phyloP scores from a whole-genome alignment of 2,888 invertebrate genomes.

The Pollenia griseotomentosa region DNA sequence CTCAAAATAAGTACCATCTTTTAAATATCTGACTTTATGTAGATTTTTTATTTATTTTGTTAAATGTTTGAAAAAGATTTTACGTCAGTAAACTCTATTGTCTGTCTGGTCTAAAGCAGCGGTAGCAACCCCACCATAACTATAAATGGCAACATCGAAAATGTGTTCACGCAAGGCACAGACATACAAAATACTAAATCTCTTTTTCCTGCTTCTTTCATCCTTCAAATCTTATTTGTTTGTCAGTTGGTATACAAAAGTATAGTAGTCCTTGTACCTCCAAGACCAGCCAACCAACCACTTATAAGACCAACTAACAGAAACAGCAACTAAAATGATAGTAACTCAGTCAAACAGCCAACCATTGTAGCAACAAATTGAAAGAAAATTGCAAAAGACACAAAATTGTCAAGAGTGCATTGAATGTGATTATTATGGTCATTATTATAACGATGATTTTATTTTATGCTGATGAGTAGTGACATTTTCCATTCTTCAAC shows the following conservation, averaged over 20 bases:
- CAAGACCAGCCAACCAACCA: constrained; percentile 12
- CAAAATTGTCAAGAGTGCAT: constrained; percentile 65
- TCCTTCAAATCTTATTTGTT: constrained; percentile 2
- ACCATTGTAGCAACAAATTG: constrained; percentile 53
- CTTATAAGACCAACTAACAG: constrained; percentile 6
- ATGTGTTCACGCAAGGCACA: constrained; percentile 17
- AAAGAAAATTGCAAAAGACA: constrained; percentile 69
- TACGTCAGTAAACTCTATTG: constrained; percentile 21
- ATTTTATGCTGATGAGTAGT: constrained; percentile 61
- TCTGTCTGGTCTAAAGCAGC: constrained; percentile 5
- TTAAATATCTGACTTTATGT: constrained; percentile 24
- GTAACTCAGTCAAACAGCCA: constrained; percentile 51
- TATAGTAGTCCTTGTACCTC: not conserved
- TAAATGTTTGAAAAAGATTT: constrained; percentile 37
- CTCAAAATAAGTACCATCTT: constrained; percentile 5
- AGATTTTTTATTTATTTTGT: constrained; percentile 26
- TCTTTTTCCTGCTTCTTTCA: not conserved
- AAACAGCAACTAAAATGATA: constrained; percentile 40
- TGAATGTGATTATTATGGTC: constrained; percentile 65
- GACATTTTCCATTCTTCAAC: constrained; percentile 43
- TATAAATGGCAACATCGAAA: not conserved
- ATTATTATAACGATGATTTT: constrained; percentile 65
- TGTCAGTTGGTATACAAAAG: not conserved
- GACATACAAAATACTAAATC: constrained; percentile 9
- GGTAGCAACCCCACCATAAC: not conserved